A percentile compares a stretch with the other conserved stretches of the same genome.
Evolutionary conservation across 1,140 invertebrate species (phyloP).

Genomic region (Hirudo medicinalis): DNA sequence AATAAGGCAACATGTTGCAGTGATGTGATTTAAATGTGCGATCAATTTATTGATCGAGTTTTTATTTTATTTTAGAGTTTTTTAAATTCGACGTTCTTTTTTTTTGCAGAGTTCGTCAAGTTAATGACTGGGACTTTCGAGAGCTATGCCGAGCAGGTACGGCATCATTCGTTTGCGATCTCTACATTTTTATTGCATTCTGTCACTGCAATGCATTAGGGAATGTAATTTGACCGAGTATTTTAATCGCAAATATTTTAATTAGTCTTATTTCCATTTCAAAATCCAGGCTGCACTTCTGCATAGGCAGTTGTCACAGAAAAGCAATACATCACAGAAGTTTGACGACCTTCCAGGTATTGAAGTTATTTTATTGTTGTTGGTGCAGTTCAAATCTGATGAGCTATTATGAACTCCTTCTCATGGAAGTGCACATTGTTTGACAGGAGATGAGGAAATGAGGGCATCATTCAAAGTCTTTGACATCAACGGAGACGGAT

Average conservation of each 20-base stretch:
- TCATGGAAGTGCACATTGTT: neutral
- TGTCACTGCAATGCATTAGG: too few species aligned
- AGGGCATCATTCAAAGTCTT: slow-evolving; percentile 10
- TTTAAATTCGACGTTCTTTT: neutral
- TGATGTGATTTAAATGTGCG: neutral
- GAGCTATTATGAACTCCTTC: neutral
- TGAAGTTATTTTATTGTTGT: neutral
- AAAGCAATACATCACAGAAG: neutral
- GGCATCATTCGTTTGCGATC: neutral
- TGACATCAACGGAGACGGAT: slow-evolving; percentile 21
- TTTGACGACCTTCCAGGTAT: neutral
- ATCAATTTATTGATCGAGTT: neutral
- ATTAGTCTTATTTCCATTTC: too few species aligned
- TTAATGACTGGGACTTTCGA: slow-evolving; percentile 16
- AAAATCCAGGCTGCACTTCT: neutral
- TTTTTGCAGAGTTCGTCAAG: slow-evolving; percentile 12
- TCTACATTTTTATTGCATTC: neutral
- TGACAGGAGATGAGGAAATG: slow-evolving; percentile 4
- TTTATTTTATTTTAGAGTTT: neutral
- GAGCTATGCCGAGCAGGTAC: slow-evolving; percentile 14
- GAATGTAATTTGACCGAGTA: too few species aligned
- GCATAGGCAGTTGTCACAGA: slow-evolving; percentile 3
- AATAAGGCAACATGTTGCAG: neutral
- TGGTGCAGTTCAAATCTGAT: neutral
- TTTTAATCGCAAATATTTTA: too few species aligned